Evolutionary conservation across 92 coral and sea anemone species (phyloP), one percentile per base, ranked within the genome.

Genomic region (Virgularia gustaviana): DNA sequence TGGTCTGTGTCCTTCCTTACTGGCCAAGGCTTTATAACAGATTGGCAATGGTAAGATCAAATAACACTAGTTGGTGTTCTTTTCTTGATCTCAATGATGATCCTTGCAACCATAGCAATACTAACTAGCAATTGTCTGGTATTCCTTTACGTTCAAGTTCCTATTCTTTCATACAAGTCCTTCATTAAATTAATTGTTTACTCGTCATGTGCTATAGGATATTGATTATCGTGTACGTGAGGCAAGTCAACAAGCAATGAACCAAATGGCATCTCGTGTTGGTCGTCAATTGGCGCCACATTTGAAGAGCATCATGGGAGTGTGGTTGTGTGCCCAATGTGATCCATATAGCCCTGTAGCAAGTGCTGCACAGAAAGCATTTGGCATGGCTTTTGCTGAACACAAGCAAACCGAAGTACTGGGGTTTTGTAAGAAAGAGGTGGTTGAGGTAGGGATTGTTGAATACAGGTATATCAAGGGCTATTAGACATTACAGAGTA

Each of bases 1-100:
- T 92, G 9, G 85, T 84, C 53, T 83, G 94, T 39, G 96, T 85
- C 23, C 76, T 92, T n/a, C 91, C 91, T 1, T 92, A 82, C 77
- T 92, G 98, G 98, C 98, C 98, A 35, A 81, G 96, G 72, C 79
- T 86, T 18, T 92, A 82, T 81, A 92, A 89, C 74, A 89, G 88
- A 76, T 59, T 92, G 35, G 90, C 98, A 36, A 33, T 92, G 96
- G 98, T 92, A 54, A 74, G 88, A 31, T 11, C 9, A 11, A 16
- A 55, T 9, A 9, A 9, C 9, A 9, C n/a, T 9, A 9, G 62
- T 9, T n/a, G n/a, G n/a, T n/a, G n/a, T n/a, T n/a, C n/a, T n/a
- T n/a, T n/a, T n/a, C n/a, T n/a, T n/a, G n/a, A n/a, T n/a, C n/a
- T n/a, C n/a, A n/a, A 28, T 66, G 4, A 8, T 0, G 12, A 2